phyloP scores from a whole-genome alignment of 2,888 invertebrate species.

The Drosophila suboccidentalis region DNA sequence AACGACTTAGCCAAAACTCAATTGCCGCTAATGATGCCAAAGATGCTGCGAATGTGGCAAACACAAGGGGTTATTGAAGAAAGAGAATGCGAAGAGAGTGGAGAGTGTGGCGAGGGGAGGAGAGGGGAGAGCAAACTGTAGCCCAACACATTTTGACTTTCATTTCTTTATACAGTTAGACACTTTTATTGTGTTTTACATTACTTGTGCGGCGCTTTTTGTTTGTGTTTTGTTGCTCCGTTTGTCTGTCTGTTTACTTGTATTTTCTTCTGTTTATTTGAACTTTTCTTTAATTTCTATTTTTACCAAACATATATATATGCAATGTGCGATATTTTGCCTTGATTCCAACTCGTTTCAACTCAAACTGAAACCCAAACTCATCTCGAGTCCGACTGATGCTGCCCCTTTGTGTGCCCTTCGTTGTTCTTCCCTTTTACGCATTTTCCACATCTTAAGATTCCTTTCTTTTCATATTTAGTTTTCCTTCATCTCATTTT shows the following conservation, averaged over 20 bases:
- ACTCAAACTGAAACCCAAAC: slow-evolving; percentile 12
- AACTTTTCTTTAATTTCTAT: slow-evolving; percentile 77
- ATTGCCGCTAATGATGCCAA: slow-evolving; percentile 61
- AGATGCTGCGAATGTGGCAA: slow-evolving; percentile 45
- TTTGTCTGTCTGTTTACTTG: slow-evolving; percentile 61
- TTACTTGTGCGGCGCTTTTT: slow-evolving; percentile 46
- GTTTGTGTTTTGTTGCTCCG: slow-evolving; percentile 32
- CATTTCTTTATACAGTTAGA: slow-evolving; percentile 78
- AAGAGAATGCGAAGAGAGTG: not conserved
- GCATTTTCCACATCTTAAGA: slow-evolving; percentile 37
- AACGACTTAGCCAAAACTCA: slow-evolving; percentile 59
- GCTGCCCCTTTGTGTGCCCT: slow-evolving; percentile 4
- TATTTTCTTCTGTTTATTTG: slow-evolving; percentile 57
- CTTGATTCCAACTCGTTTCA: slow-evolving; percentile 27
- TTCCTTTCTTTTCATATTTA: slow-evolving; percentile 15
- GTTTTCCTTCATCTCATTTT: not conserved
- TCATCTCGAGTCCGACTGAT: slow-evolving; percentile 8
- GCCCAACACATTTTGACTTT: slow-evolving; percentile 67
- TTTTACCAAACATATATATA: slow-evolving; percentile 50
- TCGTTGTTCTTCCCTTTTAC: slow-evolving; percentile 37
- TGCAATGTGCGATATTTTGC: slow-evolving; percentile 68
- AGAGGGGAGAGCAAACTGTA: slow-evolving; percentile 7
- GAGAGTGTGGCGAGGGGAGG: not conserved
- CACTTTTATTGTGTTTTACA: slow-evolving; percentile 79
- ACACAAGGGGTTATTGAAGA: not conserved